A percentile compares a stretch with the other conserved stretches of the same genome.
Evolutionary conservation across 2,888 invertebrate genomes (phyloP).

Genomic region (Drosophila parthenogenetica): DNA sequence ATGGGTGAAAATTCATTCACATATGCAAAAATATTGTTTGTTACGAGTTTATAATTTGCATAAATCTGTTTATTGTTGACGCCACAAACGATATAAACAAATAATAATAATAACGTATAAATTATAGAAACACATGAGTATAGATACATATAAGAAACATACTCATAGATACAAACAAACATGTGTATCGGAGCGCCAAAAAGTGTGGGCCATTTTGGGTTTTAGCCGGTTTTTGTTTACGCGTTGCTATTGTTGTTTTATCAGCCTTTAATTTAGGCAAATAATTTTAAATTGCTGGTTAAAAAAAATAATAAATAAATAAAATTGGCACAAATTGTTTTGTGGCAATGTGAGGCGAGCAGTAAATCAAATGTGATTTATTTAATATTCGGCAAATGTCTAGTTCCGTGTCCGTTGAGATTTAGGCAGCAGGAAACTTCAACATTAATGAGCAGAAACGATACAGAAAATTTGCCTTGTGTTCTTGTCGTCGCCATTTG

Average conservation of each 20-base stretch:
- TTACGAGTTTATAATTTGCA: conserved; percentile 52
- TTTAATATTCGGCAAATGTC: conserved; percentile 18
- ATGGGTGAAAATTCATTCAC: conserved; percentile 53
- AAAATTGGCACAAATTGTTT: conserved; percentile 52
- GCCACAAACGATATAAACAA: conserved; percentile 33
- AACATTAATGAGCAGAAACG: conserved; percentile 8
- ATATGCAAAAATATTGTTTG: conserved; percentile 42
- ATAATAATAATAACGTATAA: conserved; percentile 49
- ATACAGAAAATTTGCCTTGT: conserved; percentile 30
- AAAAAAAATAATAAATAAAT: conserved; percentile 1
- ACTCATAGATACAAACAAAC: conserved; percentile 1
- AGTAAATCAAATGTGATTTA: conserved; percentile 53
- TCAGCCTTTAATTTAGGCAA: conserved; percentile 30
- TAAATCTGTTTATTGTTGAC: conserved; percentile 55
- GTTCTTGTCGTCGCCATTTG: conserved; percentile 10
- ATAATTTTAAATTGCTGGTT: conserved; percentile 19
- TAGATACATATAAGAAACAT: background rate
- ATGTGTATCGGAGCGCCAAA: conserved; percentile 16
- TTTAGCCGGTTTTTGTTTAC: conserved; percentile 47
- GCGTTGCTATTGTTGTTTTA: background rate
- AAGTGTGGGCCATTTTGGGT: conserved; percentile 5
- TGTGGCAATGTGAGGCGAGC: background rate
- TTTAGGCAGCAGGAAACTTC: conserved; percentile 44
- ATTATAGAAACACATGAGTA: conserved; percentile 30
- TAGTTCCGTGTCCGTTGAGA: conserved; percentile 46